Evolutionary conservation across 2,888 invertebrate genomes (phyloP).

Genomic region (Anthrax anthrax): DNA sequence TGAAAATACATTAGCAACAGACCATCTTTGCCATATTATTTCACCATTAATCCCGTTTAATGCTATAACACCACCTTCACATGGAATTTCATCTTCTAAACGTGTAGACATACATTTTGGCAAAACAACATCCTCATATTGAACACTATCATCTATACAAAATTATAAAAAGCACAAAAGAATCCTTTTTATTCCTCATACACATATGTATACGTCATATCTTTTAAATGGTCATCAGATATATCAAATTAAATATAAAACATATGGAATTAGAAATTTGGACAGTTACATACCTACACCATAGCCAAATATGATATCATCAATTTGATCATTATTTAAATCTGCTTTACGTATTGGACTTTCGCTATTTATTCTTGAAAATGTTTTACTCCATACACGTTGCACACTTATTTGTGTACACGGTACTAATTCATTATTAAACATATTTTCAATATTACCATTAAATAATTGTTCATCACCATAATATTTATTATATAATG

Average conservation of each 20-base stretch:
- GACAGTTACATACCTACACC: constrained; percentile 54
- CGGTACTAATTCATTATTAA: constrained; percentile 29
- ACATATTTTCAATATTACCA: constrained; percentile 17
- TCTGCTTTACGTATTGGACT: constrained; percentile 56
- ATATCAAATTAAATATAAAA: too few species aligned
- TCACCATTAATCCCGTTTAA: constrained; percentile 57
- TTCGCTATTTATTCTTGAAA: constrained; percentile 58
- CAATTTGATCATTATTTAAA: constrained; percentile 52
- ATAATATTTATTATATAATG: neutral
- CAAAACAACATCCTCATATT: constrained; percentile 41
- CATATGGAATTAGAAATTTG: too few species aligned
- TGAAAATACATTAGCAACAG: constrained; percentile 55
- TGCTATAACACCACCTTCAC: constrained; percentile 61
- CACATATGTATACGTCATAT: too few species aligned
- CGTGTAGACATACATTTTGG: constrained; percentile 45
- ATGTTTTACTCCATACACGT: constrained; percentile 48
- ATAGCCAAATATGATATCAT: constrained; percentile 62
- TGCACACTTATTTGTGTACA: constrained; percentile 32
- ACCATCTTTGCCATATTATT: constrained; percentile 61
- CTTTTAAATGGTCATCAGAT: too few species aligned
- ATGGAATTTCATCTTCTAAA: constrained; percentile 51
- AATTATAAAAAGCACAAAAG: too few species aligned
- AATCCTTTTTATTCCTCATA: too few species aligned
- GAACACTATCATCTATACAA: constrained; percentile 27
- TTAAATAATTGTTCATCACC: neutral